Percentiles rank a stretch among this genome's conserved stretches.
Conservation (phyloP, 2,113 vertebrate genomes). For the Alexandromys fortis region DNA sequence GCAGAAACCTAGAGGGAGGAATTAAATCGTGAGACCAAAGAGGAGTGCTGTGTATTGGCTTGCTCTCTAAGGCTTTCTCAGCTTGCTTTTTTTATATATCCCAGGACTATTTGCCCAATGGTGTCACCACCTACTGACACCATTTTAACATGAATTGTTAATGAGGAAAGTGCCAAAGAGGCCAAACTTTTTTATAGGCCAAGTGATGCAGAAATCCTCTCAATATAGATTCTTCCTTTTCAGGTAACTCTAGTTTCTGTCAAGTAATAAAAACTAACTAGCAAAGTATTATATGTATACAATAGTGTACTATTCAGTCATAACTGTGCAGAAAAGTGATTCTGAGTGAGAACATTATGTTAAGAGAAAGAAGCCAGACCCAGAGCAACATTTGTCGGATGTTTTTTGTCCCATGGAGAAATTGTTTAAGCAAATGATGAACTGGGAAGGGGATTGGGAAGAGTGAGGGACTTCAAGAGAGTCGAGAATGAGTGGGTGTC, state of each 20-base stretch:
- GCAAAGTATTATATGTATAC: neutral
- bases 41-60: neutral
- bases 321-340: neutral
- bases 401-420: neutral
- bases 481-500: no score
- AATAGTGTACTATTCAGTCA: neutral
- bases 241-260: neutral
- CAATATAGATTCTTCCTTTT: no score
- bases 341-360: neutral
- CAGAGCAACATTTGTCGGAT: neutral
- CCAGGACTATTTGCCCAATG: neutral
- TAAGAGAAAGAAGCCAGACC: neutral
- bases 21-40: neutral
- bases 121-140: neutral
- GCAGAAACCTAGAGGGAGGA: neutral
- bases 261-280: neutral
- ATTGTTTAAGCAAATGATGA: neutral
- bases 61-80: neutral
- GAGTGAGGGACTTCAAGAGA: neutral
- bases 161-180: neutral
- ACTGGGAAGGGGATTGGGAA: neutral
- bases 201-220: neutral
- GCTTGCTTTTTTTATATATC: neutral
- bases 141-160: neutral
- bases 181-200: neutral